These are phyloP conservation scores for Cyrtonyx montezumae DNA, from an alignment of 2,113 vertebrate species.

Conservation along the genomic window DNA sequence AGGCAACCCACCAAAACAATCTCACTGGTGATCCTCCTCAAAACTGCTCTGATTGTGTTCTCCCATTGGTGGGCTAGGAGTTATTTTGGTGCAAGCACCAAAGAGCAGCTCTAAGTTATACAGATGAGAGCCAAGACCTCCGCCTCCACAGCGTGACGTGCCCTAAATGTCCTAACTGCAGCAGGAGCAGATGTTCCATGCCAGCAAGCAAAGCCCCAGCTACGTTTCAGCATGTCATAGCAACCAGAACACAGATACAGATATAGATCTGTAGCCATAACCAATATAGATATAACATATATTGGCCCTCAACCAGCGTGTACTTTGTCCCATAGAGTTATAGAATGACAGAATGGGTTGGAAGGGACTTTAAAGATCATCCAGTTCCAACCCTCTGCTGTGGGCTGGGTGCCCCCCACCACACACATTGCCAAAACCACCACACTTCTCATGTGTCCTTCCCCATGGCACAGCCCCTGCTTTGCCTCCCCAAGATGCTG, in stretches of 20 bases:
- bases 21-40: background rate
- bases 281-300: background rate
- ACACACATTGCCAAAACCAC: background rate
- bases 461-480: background rate
- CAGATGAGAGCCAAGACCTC: background rate
- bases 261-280: background rate
- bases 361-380: too few species aligned
- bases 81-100: background rate
- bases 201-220: background rate
- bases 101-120: background rate
- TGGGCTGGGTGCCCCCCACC: too few species aligned
- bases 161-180: background rate
- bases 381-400: too few species aligned
- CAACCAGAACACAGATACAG: background rate
- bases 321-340: background rate
- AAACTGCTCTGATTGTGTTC: background rate
- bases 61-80: background rate
- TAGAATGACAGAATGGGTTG: too few species aligned
- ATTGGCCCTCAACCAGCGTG: background rate
- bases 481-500: background rate
- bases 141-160: fast-evolving
- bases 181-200: background rate
- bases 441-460: fast-evolving
- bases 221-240: background rate
- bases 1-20: background rate